A percentile compares a stretch with the other conserved stretches of the same genome.
Conservation (phyloP, 2,113 vertebrate species). For the Gorilla gorilla region DNA sequence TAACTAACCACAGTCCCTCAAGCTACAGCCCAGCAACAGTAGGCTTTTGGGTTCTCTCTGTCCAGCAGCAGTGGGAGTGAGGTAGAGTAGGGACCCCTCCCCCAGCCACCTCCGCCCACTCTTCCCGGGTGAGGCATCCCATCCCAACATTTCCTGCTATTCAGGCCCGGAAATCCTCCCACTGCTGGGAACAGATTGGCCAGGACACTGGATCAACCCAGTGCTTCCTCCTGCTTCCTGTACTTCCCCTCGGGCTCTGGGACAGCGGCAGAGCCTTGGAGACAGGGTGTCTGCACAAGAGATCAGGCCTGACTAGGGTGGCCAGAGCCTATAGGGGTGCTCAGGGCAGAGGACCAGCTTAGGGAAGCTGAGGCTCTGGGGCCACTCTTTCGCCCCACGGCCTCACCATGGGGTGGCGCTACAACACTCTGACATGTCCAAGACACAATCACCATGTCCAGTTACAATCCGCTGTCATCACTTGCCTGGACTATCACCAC, state of each 20-base stretch:
- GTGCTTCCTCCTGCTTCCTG: constrained; percentile 74
- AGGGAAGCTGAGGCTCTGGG: neutral
- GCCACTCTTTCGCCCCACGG: neutral
- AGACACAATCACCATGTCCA: neutral
- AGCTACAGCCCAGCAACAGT: neutral
- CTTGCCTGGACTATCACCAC: neutral
- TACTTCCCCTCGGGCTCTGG: constrained; percentile 45
- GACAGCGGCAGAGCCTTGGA: neutral
- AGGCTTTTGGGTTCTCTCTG: neutral
- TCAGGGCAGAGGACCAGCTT: neutral
- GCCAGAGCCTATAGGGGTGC: neutral
- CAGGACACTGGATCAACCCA: constrained; percentile 36
- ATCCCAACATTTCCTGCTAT: constrained; percentile 52
- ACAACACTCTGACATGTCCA: neutral
- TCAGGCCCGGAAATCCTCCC: constrained; percentile 68
- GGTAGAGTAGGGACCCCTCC: neutral
- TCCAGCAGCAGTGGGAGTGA: too few relatives aligned
- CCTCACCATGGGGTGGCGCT: neutral
- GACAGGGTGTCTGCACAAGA: neutral
- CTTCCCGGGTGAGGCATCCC: constrained; percentile 63
- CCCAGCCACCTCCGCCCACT: neutral
- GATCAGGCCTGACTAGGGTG: neutral
- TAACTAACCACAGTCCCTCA: neutral
- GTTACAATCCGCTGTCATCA: neutral
- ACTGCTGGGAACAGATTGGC: constrained; percentile 53